Conservation (phyloP, 2,888 invertebrate genomes). For the Sepiola atlantica region DNA sequence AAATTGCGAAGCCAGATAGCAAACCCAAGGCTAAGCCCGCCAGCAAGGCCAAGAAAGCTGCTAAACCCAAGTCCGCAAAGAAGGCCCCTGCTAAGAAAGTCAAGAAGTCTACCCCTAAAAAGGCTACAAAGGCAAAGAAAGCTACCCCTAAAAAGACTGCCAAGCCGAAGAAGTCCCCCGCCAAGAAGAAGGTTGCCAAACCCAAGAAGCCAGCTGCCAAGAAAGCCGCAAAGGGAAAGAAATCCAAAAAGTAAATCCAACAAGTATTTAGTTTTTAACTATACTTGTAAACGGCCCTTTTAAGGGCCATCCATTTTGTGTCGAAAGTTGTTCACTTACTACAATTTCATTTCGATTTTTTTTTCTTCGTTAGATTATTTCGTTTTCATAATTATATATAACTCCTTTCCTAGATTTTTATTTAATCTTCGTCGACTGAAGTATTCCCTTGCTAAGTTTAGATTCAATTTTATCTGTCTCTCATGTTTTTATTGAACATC, state of each 20-base stretch:
- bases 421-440: no score
- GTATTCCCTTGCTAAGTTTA: no score
- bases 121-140: neutral
- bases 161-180: neutral
- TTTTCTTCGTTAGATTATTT: no score
- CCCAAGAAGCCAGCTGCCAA: neutral
- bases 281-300: neutral
- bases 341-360: no score
- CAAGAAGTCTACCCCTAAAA: neutral
- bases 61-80: neutral
- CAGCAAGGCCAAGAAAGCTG: neutral
- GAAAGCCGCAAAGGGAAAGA: neutral
- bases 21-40: neutral
- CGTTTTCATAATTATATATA: no score
- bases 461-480: no score
- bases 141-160: neutral
- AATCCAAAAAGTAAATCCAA: neutral
- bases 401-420: no score
- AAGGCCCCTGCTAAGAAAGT: neutral
- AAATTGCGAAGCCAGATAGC: neutral
- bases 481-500: no score
- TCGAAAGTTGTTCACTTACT: neutral
- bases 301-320: neutral
- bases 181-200: no score
- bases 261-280: neutral